Percentiles rank a stretch among this genome's conserved stretches.
Evolutionary conservation across 1,140 invertebrate species (phyloP).

Genomic region (Musca vetustissima): DNA sequence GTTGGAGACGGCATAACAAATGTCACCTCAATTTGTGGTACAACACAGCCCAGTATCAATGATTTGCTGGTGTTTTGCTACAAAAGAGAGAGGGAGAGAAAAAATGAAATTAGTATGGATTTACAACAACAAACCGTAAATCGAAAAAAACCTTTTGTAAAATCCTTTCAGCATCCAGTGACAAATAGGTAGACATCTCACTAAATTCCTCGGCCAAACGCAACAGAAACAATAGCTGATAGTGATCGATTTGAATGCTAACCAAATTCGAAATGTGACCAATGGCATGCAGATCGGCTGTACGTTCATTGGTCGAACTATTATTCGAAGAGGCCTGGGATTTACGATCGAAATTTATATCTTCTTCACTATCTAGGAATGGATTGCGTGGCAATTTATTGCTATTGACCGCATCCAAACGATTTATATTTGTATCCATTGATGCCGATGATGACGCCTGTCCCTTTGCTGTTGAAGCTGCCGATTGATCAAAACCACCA

Average conservation of each 20-base stretch:
- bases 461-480: not conserved
- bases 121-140: too few species aligned
- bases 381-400: conserved; percentile 45
- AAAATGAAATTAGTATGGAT: not conserved
- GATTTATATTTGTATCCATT: conserved; percentile 29
- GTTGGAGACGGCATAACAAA: conserved; percentile 81
- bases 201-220: conserved; percentile 79
- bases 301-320: conserved; percentile 34
- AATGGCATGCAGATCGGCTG: conserved; percentile 68
- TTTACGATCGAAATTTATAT: conserved; percentile 35
- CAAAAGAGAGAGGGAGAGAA: not conserved
- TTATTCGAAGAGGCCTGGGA: conserved; percentile 16
- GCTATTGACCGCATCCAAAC: conserved; percentile 25
- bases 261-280: conserved; percentile 77
- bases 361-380: conserved; percentile 45
- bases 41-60: conserved; percentile 71
- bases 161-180: conserved; percentile 75
- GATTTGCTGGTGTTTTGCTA: conserved; percentile 60
- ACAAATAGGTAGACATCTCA: conserved; percentile 77
- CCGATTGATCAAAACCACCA: not conserved
- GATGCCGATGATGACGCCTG: not conserved
- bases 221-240: conserved; percentile 87
- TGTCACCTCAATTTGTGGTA: conserved; percentile 84
- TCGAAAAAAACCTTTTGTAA: conserved; percentile 55
- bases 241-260: conserved; percentile 88